These are phyloP conservation scores for Rhagium mordax DNA, from an alignment of 2,888 invertebrate genomes.

Conservation along the genomic window DNA sequence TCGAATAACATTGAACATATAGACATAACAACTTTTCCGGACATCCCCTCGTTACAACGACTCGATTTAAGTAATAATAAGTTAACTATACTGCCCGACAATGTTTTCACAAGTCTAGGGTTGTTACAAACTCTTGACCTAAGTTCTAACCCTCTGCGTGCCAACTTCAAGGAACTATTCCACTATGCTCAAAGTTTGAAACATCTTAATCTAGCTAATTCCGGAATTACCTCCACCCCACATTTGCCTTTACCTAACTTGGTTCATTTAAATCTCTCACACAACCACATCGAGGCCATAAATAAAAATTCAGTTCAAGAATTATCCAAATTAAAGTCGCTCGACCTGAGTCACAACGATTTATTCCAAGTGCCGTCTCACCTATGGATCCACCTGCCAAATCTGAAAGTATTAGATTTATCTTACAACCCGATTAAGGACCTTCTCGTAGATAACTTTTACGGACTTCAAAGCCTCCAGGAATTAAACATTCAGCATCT, in stretches of 20 bases:
- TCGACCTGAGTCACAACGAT: slow-evolving; percentile 85
- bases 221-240: slow-evolving; percentile 84
- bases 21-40: slow-evolving; percentile 89
- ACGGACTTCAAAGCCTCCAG: slow-evolving; percentile 80
- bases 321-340: slow-evolving; percentile 79
- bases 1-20: slow-evolving; percentile 88
- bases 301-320: slow-evolving; percentile 81
- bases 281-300: slow-evolving; percentile 82
- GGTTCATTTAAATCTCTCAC: slow-evolving; percentile 84
- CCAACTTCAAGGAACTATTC: slow-evolving; percentile 90
- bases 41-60: slow-evolving; percentile 84
- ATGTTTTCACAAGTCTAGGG: slow-evolving; percentile 87
- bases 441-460: slow-evolving; percentile 81
- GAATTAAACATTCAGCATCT: slow-evolving; percentile 83
- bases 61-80: slow-evolving; percentile 87
- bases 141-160: slow-evolving; percentile 85
- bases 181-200: slow-evolving; percentile 88
- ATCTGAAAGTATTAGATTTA: slow-evolving; percentile 83
- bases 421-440: slow-evolving; percentile 87
- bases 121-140: slow-evolving; percentile 86
- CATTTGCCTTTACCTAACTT: slow-evolving; percentile 84
- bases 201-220: slow-evolving; percentile 82
- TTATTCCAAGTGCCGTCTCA: slow-evolving; percentile 82
- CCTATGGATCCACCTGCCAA: slow-evolving; percentile 80
- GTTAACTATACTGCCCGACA: slow-evolving; percentile 88